These are phyloP conservation scores for Atractosteus spatula DNA, from an alignment of 2,113 vertebrate species.

Conservation along the genomic window DNA sequence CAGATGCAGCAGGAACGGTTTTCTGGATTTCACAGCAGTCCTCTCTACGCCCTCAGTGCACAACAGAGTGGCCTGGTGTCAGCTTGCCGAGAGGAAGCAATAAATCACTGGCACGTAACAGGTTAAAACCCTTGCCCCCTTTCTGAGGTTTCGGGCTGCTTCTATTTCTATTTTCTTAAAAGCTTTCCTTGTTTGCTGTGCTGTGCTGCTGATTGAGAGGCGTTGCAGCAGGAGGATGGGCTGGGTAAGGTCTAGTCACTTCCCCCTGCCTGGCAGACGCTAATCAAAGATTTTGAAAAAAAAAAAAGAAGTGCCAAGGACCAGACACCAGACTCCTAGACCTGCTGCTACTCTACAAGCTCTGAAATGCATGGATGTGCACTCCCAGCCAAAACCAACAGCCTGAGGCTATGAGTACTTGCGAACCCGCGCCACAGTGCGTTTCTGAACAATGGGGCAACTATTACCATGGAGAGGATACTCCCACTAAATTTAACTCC, in stretches of 20 bases:
- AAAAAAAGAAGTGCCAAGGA: neutral
- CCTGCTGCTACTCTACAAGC: neutral
- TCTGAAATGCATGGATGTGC: slow-evolving; percentile 15
- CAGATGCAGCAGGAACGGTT: too few species aligned
- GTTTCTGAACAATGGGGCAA: slow-evolving; percentile 23
- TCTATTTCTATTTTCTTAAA: too few species aligned
- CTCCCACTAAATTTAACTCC: slow-evolving; percentile 14
- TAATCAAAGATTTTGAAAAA: slow-evolving; percentile 17
- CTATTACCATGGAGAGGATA: slow-evolving; percentile 28
- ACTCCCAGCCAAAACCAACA: slow-evolving; percentile 25
- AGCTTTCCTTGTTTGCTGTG: neutral
- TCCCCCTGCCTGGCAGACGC: slow-evolving; percentile 17
- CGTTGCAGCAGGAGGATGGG: slow-evolving; percentile 4
- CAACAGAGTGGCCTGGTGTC: too few species aligned
- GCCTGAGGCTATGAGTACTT: slow-evolving; percentile 20
- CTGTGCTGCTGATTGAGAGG: neutral
- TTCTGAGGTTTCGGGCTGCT: too few species aligned
- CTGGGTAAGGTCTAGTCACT: slow-evolving; percentile 13
- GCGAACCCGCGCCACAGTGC: neutral
- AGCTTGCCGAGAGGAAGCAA: too few species aligned
- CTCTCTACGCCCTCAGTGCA: too few species aligned
- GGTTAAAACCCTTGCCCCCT: too few species aligned
- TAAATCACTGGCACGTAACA: too few species aligned
- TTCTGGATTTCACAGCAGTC: too few species aligned
- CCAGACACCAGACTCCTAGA: slow-evolving; percentile 3